Conservation (phyloP, 2,888 invertebrate species). For the Eucriotettix oculatus region DNA sequence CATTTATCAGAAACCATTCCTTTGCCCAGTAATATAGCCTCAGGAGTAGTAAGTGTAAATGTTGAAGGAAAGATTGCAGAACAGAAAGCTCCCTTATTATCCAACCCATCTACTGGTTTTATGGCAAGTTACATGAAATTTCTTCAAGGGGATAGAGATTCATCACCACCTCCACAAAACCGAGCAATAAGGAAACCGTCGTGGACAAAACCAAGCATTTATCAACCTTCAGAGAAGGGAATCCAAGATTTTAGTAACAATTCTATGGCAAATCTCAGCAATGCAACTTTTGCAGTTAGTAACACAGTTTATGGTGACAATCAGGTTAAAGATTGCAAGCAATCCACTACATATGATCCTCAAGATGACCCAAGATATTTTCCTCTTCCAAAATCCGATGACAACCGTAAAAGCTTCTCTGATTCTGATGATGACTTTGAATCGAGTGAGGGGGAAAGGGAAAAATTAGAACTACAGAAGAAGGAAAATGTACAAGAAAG, state of each 20-base stretch:
- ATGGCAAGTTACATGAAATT: conserved; percentile 80
- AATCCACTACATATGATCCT: conserved; percentile 23
- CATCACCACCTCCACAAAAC: conserved; percentile 54
- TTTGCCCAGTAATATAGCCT: conserved; percentile 4
- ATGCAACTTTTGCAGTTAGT: conserved; percentile 17
- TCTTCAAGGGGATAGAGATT: conserved; percentile 64
- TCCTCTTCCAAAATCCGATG: conserved; percentile 42
- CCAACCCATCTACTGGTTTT: conserved; percentile 52
- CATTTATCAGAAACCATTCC: conserved; percentile 44
- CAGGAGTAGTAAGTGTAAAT: background rate
- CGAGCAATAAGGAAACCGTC: conserved; percentile 34
- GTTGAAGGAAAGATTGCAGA: conserved; percentile 26
- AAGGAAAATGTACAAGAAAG: conserved; percentile 1
- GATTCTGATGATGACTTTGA: conserved; percentile 47
- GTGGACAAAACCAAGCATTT: conserved; percentile 35
- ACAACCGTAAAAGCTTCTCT: conserved; percentile 44
- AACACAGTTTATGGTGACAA: conserved; percentile 13
- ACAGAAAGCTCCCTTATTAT: conserved; percentile 36
- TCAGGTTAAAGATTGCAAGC: conserved; percentile 23
- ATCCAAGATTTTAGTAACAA: too few species aligned
- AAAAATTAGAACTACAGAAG: conserved; percentile 1
- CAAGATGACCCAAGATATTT: conserved; percentile 57
- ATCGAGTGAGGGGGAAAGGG: conserved; percentile 25
- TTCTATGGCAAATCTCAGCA: too few species aligned
- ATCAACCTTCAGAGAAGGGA: conserved; percentile 7